Base-by-base conservation (phyloP, 2,113 vertebrate genomes). In the Catharus bicknelli region DNA sequence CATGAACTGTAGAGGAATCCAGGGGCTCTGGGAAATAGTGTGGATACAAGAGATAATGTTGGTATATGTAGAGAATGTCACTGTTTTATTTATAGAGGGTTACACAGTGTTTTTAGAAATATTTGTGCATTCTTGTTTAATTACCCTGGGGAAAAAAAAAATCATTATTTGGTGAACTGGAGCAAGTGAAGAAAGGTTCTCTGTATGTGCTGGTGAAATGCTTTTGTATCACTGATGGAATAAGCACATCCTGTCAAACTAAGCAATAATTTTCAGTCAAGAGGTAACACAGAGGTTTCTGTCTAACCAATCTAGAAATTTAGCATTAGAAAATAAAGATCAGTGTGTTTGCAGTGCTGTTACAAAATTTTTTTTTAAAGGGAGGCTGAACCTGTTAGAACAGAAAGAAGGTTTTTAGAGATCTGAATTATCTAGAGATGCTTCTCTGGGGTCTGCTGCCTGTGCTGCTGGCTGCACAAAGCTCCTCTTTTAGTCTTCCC, bases 1-100 rank as follows among this genome's bases (percentile, higher is more conserved):
- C 29, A 48, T 95, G 95, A 96, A 95, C 93, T 83, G 67, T 77
- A 68, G 51, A 91, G 78, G 94, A 96, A 76, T 96, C 87, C 27
- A 32, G 55, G 55, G 78, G 72, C 84, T 94, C 84, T 94, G 93
- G 82, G 94, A 95, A 93, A 83, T 43, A 11, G 25, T 90, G 83
- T 68, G 81, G 78, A 69, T 80, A 11, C 67, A 55, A 62, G 74
- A 90, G 74, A 59, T 91, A 66, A 80, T 83, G 42, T 63, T 83
- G 59, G 55, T 93, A 3, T 79, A 89, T 32, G 54, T 54, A 38
- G 72, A 58, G 51, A 76, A 75, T 74, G 40, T 68, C 64, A 53
- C 32, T 67, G 62, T 68, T 85, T 86, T 94, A 73, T 89, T 90
- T 94, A 73, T 54, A 85, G 90, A 68, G 67, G 36, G 7, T 89